Base-by-base conservation (phyloP, 92 coral and sea anemone species). In the Umimayanthus chanpuru region DNA sequence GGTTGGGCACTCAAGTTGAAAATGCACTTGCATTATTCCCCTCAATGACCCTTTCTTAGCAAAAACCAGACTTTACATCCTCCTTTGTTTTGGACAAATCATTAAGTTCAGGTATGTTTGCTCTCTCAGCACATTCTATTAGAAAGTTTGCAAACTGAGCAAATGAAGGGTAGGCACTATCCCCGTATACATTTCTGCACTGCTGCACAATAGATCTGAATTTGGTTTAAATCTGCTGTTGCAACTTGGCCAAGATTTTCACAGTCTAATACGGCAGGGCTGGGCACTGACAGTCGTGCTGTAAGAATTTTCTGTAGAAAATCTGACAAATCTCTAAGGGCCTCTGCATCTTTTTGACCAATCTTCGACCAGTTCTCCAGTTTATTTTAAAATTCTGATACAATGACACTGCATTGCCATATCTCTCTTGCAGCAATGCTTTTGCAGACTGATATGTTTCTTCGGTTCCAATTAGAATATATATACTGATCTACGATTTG, bases 271-370 rank as follows among this genome's bases (percentile, higher is more conserved):
- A 88, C 81, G 66, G 77, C 55, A 23, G 58, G 53, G 66, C 81
- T 78, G 32, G 85, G 73, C 64, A 66, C 85, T 21, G 67, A 41
- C 47, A 55, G 80, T 73, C 88, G 86, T 32, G 92, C 89, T 12
- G 92, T 73, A 64, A 66, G 29, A 15, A 85, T 89, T 81, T 89
- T 89, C 75, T 83, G 85, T 16, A 77, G 82, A 78, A 77, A 89
- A 73, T 89, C 89, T 12, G 92, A 89, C 61, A 82, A 43, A 58
- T 85, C 92, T 76, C 92, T 85, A 58, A 89, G 76, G 39, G 78
- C 28, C 18, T 83, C 89, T 30, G 83, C 89, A 89, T 89, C 82
- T 89, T 40, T 83, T 56, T 26, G 25, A 4, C 79, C 92, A 58
- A 89, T 89, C 43, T 85, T 89, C 7, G 85, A 86, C 89, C 87